These are phyloP conservation scores for Campoplex capitator DNA, from an alignment of 2,888 invertebrate species.

Conservation along the genomic window DNA sequence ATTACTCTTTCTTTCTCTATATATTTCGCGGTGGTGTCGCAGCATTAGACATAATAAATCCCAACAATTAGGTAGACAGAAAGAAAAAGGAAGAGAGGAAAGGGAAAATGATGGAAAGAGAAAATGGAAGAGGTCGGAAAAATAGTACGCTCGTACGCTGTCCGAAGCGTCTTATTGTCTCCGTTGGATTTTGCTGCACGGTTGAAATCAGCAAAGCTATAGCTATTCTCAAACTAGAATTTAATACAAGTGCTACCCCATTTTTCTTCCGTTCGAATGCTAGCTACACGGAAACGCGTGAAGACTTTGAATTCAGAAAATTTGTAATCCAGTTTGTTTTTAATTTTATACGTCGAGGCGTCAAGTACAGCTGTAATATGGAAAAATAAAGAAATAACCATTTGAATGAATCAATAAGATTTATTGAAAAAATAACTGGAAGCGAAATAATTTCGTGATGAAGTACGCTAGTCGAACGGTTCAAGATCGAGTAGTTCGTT, in stretches of 20 bases:
- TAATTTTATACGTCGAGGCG: not conserved
- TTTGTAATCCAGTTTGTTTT: not conserved
- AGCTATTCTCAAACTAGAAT: conserved; percentile 32
- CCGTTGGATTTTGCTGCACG: conserved; percentile 37
- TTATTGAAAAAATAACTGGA: not conserved
- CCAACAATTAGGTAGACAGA: conserved; percentile 63
- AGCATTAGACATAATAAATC: conserved; percentile 65
- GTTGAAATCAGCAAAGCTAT: conserved; percentile 26
- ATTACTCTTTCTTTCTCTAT: conserved; percentile 35
- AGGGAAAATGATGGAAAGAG: not conserved
- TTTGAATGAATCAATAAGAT: no score
- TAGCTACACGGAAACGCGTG: not conserved
- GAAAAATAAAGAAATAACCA: not conserved
- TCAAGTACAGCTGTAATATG: not conserved
- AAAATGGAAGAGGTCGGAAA: conserved; percentile 18
- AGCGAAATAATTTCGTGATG: not conserved
- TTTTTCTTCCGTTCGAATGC: conserved; percentile 19
- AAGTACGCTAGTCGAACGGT: conserved; percentile 11
- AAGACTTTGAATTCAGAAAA: not conserved
- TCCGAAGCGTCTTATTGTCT: conserved; percentile 49
- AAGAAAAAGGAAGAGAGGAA: not conserved
- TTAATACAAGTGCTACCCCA: conserved; percentile 2
- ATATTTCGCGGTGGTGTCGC: conserved; percentile 55
- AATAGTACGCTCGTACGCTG: conserved; percentile 39
- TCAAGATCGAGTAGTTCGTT: conserved; percentile 17